Conservation (phyloP, 2,797 vertebrate species). For the Emydoidea blandingii region DNA sequence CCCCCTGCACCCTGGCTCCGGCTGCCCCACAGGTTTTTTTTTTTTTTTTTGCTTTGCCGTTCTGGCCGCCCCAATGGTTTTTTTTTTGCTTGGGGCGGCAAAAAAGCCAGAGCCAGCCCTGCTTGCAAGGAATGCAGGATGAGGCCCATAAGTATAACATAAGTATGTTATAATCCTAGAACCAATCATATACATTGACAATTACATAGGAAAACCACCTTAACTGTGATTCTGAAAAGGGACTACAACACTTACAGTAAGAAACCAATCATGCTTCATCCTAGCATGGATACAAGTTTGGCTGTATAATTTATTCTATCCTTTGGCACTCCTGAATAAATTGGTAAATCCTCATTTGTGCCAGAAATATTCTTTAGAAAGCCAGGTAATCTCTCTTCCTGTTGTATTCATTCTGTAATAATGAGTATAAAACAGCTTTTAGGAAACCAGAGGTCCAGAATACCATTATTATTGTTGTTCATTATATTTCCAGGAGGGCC, state of each 20-base stretch:
- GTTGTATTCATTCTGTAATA: background rate
- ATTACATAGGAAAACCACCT: background rate
- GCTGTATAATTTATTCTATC: background rate
- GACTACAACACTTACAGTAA: background rate
- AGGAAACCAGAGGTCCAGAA: background rate
- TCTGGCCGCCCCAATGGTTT: too few relatives aligned
- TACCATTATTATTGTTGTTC: background rate
- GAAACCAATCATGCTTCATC: background rate
- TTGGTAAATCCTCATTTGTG: background rate
- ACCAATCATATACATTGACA: fast-evolving
- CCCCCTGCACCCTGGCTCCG: too few relatives aligned
- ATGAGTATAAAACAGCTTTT: background rate
- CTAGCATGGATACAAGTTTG: background rate
- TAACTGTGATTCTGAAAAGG: background rate
- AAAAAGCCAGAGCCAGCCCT: too few relatives aligned
- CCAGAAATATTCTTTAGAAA: background rate
- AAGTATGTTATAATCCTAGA: background rate
- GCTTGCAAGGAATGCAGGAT: fast-evolving
- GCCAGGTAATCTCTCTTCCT: background rate
- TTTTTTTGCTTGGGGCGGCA: too few relatives aligned
- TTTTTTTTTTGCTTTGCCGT: too few relatives aligned
- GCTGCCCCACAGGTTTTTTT: too few relatives aligned
- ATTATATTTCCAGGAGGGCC: background rate
- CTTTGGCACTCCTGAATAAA: background rate
- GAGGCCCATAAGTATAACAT: background rate